phyloP scores from a whole-genome alignment of 2,888 invertebrate genomes.

The Conus canariensis region DNA sequence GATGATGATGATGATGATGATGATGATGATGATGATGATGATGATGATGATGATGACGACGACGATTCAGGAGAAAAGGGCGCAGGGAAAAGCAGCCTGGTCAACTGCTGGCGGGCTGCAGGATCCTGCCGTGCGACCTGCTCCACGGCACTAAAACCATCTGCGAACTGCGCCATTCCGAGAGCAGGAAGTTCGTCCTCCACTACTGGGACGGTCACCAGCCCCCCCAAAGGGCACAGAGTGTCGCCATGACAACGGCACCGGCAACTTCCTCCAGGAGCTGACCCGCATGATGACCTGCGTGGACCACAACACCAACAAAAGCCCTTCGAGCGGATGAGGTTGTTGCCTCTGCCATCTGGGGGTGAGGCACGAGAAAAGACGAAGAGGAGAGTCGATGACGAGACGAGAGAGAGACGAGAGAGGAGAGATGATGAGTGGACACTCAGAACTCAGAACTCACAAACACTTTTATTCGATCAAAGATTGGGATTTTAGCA shows the following conservation, averaged over 20 bases:
- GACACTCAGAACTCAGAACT: background rate
- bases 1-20: background rate
- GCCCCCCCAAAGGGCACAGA: constrained; percentile 18
- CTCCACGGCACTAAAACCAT: constrained; percentile 66
- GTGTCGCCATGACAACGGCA: constrained; percentile 24
- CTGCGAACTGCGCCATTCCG: constrained; percentile 62
- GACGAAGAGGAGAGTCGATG: background rate
- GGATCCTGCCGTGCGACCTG: constrained; percentile 64
- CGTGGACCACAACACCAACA: constrained; percentile 56
- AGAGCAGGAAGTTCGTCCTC: constrained; percentile 51
- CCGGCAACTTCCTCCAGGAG: constrained; percentile 48
- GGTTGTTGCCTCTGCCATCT: constrained; percentile 67
- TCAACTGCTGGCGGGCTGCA: constrained; percentile 67
- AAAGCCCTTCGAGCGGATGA: constrained; percentile 64
- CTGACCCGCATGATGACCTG: constrained; percentile 53
- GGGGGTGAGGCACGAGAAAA: constrained; percentile 55
- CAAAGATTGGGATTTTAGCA: too few relatives aligned
- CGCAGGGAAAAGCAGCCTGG: constrained; percentile 70
- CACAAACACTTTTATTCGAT: too few relatives aligned
- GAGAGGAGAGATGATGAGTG: background rate
- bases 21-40: background rate
- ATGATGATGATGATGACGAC: background rate
- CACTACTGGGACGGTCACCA: constrained; percentile 39
- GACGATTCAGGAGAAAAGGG: constrained; percentile 67
- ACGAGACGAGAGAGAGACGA: constrained; percentile 9